Conservation (phyloP, 2,797 vertebrate genomes). For the Cyclura pinguis region DNA sequence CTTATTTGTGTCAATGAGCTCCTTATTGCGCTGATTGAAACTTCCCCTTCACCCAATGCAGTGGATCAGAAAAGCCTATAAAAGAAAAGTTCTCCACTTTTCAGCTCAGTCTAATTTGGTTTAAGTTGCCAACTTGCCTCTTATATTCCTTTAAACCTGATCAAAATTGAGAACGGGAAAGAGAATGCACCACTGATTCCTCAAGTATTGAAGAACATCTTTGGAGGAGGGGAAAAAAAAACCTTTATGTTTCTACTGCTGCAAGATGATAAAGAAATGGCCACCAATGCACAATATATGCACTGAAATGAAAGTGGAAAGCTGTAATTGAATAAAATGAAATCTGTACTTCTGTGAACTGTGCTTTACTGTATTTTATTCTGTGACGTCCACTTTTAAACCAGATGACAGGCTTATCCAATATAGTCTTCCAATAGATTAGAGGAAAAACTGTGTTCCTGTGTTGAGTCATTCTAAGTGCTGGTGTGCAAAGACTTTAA, state of each 20-base stretch:
- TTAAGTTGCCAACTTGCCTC: slow-evolving; percentile 18
- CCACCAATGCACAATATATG: slow-evolving; percentile 55
- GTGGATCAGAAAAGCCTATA: slow-evolving; percentile 3
- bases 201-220: slow-evolving; percentile 46
- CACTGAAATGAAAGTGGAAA: slow-evolving; percentile 71
- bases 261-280: slow-evolving; percentile 49
- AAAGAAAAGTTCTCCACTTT: slow-evolving; percentile 15
- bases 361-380: slow-evolving; percentile 68
- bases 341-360: slow-evolving; percentile 72
- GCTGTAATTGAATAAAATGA: slow-evolving; percentile 74
- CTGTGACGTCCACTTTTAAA: slow-evolving; percentile 75
- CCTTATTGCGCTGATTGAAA: slow-evolving; percentile 29
- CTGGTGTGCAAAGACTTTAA: neutral
- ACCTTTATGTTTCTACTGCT: slow-evolving; percentile 50
- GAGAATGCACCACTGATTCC: slow-evolving; percentile 32
- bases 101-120: slow-evolving; percentile 29
- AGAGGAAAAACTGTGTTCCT: neutral
- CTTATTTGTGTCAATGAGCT: neutral
- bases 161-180: slow-evolving; percentile 41
- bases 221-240: slow-evolving; percentile 24
- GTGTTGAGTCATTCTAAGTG: neutral
- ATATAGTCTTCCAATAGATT: slow-evolving; percentile 72
- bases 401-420: slow-evolving; percentile 68
- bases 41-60: slow-evolving; percentile 18
- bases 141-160: slow-evolving; percentile 48